Evolutionary conservation across 1,140 invertebrate species (phyloP).

Genomic region (Galleria mellonella): DNA sequence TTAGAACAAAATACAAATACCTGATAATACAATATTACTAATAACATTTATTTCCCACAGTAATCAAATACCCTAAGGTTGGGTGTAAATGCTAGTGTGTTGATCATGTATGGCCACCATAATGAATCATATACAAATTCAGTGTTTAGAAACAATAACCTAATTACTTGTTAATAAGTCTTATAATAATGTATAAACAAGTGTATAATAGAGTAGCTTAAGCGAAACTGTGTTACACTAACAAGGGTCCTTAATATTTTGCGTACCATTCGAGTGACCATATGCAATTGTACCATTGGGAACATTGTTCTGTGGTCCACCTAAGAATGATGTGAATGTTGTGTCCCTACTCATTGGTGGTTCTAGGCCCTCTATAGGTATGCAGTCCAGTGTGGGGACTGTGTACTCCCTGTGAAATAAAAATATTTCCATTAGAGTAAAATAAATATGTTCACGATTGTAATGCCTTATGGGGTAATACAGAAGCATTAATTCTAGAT

Average conservation of each 20-base stretch:
- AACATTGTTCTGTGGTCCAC: slow-evolving; percentile 46
- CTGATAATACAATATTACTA: too few relatives aligned
- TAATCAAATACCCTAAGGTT: too few relatives aligned
- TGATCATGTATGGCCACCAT: too few relatives aligned
- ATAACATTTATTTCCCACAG: too few relatives aligned
- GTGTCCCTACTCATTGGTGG: slow-evolving; percentile 78
- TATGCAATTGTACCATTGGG: slow-evolving; percentile 43
- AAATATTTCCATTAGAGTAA: not conserved
- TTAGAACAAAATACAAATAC: too few relatives aligned
- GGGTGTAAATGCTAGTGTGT: too few relatives aligned
- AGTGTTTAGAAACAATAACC: too few relatives aligned
- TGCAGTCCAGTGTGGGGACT: slow-evolving; percentile 65
- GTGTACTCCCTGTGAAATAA: slow-evolving; percentile 62
- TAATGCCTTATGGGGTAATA: too few relatives aligned
- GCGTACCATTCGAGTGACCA: slow-evolving; percentile 19
- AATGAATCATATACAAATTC: too few relatives aligned
- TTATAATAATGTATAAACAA: not conserved
- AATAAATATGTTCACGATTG: not conserved
- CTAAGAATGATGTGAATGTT: slow-evolving; percentile 82
- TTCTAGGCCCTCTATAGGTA: slow-evolving; percentile 66
- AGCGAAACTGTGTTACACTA: slow-evolving; percentile 1
- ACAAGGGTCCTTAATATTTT: slow-evolving; percentile 19
- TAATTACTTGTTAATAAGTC: not conserved
- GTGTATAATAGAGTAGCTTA: not conserved
- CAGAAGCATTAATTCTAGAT: too few relatives aligned